phyloP scores from a whole-genome alignment of 2,888 invertebrate genomes.

The Phaedon cochleariae region DNA sequence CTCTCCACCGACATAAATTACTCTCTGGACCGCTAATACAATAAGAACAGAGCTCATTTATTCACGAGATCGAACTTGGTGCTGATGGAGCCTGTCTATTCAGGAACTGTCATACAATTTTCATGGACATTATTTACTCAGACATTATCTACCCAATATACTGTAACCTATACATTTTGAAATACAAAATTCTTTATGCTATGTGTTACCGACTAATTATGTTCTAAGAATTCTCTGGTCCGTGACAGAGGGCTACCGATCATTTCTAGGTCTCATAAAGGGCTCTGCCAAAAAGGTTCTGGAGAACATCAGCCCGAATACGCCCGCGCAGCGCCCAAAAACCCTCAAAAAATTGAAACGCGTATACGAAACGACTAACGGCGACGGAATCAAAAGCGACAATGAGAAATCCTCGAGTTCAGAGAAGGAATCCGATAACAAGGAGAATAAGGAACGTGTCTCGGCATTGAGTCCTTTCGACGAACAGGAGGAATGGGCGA shows the following conservation, averaged over 20 bases:
- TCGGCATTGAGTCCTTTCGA: constrained; percentile 87
- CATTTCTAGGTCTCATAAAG: constrained; percentile 75
- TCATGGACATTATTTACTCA: too few relatives aligned
- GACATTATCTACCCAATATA: not conserved
- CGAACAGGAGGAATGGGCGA: constrained; percentile 95
- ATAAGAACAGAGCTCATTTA: too few relatives aligned
- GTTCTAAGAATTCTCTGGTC: not conserved
- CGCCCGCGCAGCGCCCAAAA: constrained; percentile 75
- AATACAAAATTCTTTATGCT: too few relatives aligned
- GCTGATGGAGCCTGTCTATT: too few relatives aligned
- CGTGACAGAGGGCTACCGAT: not conserved
- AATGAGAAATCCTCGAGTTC: constrained; percentile 59
- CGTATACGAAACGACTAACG: constrained; percentile 70
- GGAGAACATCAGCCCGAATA: constrained; percentile 67
- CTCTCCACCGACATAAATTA: too few relatives aligned
- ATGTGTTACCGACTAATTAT: not conserved
- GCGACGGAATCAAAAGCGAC: constrained; percentile 51
- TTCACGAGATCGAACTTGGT: too few relatives aligned
- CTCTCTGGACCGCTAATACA: too few relatives aligned
- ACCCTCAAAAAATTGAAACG: constrained; percentile 78
- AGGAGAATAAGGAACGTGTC: constrained; percentile 59
- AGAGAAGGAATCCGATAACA: constrained; percentile 63
- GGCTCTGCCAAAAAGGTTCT: constrained; percentile 73
- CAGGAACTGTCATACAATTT: too few relatives aligned
- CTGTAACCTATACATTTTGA: too few relatives aligned